Conservation (phyloP, 2,113 vertebrate genomes). For the Aspiorhynchus laticeps region DNA sequence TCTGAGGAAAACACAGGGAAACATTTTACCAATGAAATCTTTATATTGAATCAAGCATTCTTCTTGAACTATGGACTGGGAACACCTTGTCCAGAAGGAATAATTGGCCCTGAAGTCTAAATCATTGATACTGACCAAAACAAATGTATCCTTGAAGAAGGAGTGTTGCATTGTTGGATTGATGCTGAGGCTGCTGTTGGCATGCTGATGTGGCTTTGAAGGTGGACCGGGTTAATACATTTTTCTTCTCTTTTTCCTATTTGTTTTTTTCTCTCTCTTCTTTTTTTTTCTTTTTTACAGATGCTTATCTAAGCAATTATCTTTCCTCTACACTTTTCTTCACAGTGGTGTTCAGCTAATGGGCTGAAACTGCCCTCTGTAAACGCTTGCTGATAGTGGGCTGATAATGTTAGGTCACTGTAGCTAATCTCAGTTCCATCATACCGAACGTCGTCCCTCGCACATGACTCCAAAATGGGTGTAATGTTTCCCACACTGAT, state of each 20-base stretch:
- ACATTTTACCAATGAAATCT: constrained; percentile 15
- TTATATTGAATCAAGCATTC: constrained; percentile 9
- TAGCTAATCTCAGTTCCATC: constrained; percentile 21
- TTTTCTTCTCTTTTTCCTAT: constrained; percentile 37
- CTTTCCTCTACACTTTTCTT: constrained; percentile 51
- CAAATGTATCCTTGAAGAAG: constrained; percentile 14
- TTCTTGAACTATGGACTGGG: not conserved
- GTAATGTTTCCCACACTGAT: constrained; percentile 22
- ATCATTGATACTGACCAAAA: constrained; percentile 22
- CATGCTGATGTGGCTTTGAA: constrained; percentile 30
- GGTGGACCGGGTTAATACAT: constrained; percentile 50
- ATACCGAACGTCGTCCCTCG: not conserved
- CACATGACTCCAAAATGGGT: constrained; percentile 35
- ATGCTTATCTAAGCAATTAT: constrained; percentile 61
- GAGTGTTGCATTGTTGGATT: constrained; percentile 27
- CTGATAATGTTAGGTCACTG: constrained; percentile 44
- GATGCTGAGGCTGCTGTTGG: not conserved
- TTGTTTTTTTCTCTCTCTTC: constrained; percentile 18
- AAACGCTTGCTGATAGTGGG: constrained; percentile 44
- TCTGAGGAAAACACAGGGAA: constrained; percentile 1
- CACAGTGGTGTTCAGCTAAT: constrained; percentile 58
- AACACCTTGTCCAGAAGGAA: not conserved
- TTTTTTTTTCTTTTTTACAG: not conserved
- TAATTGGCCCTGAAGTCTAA: not conserved
- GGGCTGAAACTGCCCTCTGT: constrained; percentile 43